phyloP scores from a whole-genome alignment of 1,140 invertebrate species.

The Ericerus pela region DNA sequence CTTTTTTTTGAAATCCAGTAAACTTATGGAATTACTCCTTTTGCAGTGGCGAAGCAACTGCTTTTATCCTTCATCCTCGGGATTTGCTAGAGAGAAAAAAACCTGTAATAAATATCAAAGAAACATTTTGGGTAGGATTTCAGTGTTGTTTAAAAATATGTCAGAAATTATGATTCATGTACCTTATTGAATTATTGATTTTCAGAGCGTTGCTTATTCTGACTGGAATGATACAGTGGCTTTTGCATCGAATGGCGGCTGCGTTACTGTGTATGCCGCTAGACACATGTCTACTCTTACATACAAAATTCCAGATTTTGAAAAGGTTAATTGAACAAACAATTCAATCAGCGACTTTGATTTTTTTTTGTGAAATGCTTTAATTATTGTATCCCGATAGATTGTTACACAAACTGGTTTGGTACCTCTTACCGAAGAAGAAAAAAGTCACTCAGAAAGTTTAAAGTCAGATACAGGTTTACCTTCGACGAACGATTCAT shows the following conservation, averaged over 20 bases:
- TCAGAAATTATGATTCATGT: not conserved
- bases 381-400: not conserved
- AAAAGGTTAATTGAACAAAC: not conserved
- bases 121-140: not conserved
- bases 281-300: not conserved
- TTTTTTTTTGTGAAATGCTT: not conserved
- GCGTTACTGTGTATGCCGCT: not conserved
- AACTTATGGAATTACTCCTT: not conserved
- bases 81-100: not conserved
- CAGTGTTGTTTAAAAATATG: not conserved
- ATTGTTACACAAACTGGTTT: not conserved
- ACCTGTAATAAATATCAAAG: not conserved
- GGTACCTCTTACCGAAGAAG: not conserved
- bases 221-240: conserved; percentile 3
- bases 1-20: not conserved
- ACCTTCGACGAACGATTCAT: not conserved
- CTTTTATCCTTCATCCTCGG: not conserved
- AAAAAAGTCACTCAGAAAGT: not conserved
- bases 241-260: not conserved
- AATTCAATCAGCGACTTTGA: not conserved
- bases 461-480: not conserved
- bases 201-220: not conserved
- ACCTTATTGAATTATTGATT: too few species aligned
- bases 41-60: not conserved
- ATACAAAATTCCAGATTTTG: not conserved